Evolutionary conservation across 2,113 vertebrate species (phyloP), one percentile per base, ranked within the genome.

Genomic region (Coptodon rendalli): DNA sequence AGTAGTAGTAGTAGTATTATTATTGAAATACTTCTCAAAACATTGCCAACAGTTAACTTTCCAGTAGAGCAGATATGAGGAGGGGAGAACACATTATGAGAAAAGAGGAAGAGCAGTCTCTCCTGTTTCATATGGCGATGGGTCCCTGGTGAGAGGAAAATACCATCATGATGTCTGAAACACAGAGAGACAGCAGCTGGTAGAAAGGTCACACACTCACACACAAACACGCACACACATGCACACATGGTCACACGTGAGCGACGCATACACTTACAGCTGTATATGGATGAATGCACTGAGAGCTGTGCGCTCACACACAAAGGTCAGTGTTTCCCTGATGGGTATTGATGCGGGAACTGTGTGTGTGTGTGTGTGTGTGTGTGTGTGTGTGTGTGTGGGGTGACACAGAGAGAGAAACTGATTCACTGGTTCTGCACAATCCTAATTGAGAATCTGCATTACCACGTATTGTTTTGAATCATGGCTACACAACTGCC

Each of bases 251-350:
- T 29, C 40, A 19, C 86, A 63, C 48, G n/a, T 34, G 66, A 43
- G 81, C 11, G 56, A 40, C 52, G 8, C n/a, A 73, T 6, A 73
- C 40, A 73, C 68, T 73, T 45, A 27, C 22, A 73, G 68, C 40
- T 73, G 22, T 73, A 27, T 9, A 17, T 45, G 68, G 68, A 45
- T 73, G 68, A 73, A 45, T 45, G 68, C 22, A 3, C 68, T 73
- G 40, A 73, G 40, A 24, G 68, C 24, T 73, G 38, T 43, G 40
- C 22, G 45, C 22, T 31, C 36, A 82, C 83, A 86, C 73, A 89
- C 45, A 93, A 91, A 93, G 88, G 88, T 93, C 92, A 90, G 82
- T n/a, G 45, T 89, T 63, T 45, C 34, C 66, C 56, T 54, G 80
- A 48, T 89, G 84, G 86, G 56, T 52, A 56, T 27, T 63, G 82